Base-by-base conservation (phyloP, 2,888 invertebrate genomes). In the Nysson spinosus region DNA sequence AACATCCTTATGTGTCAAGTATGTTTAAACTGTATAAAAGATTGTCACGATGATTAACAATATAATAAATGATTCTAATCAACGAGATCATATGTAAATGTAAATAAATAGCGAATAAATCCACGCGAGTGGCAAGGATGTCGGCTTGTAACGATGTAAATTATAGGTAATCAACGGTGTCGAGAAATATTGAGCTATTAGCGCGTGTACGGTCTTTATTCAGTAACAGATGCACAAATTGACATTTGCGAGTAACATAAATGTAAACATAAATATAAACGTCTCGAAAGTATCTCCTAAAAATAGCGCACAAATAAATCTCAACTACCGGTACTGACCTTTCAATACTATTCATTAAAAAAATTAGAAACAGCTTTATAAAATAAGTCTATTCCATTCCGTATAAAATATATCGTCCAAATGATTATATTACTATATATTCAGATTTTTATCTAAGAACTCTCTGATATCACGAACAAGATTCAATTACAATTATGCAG, bases 121-220 rank as follows among this genome's bases (percentile, higher is more conserved):
- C 17, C n/a, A 39, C 39, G 26, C 24, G 37, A 30, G 34, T 44
- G 40, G 42, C 32, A 16, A 40, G 28, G 42, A 28, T 43, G 28
- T 20, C 28, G 22, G 34, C 39, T 58, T 34, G 43, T 50, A 74
- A 76, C 69, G 34, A 58, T 57, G 77, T 60, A 60, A 69, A 72
- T 66, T 54, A 44, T 42, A 55, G 34, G 52, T 32, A 58, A 35
- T 20, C 47, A 20, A 22, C 37, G 54, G 46, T 30, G 28, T 44
- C 26, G 60, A 66, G 50, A 63, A 56, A 55, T 55, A 46, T 37
- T 28, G 57, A 44, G 24, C 60, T 57, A 73, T 77, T 66, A 77
- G 56, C 66, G 51, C 52, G 50, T 46, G 49, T 42, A 51, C 54
- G 49, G 51, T 58, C 32, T 51, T 40, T 14, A 43, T 35, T 69